Evolutionary conservation across 2,797 vertebrate genomes (phyloP).

Genomic region (Argyrosomus regius): DNA sequence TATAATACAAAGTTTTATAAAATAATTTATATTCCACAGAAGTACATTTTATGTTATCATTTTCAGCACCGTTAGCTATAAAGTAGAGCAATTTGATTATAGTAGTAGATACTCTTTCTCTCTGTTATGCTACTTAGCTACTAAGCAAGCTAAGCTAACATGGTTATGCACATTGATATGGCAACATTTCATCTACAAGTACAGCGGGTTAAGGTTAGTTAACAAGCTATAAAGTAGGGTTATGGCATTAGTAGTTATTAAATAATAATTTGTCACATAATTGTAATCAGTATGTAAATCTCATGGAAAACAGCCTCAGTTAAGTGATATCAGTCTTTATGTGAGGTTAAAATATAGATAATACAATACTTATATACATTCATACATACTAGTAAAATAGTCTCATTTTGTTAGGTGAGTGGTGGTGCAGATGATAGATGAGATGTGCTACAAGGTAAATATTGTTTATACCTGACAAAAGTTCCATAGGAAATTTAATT

Average conservation of each 20-base stretch:
- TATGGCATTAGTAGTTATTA: not conserved
- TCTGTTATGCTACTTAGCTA: not conserved
- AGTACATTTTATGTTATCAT: not conserved
- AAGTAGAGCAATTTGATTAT: not conserved
- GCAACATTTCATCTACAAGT: not conserved
- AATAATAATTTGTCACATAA: too few relatives aligned
- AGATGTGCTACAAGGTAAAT: not conserved
- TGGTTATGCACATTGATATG: not conserved
- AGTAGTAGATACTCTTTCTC: not conserved
- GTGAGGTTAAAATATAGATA: not conserved
- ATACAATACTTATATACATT: too few relatives aligned
- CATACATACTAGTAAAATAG: not conserved
- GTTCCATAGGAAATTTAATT: not conserved
- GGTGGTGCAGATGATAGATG: not conserved
- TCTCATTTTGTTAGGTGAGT: not conserved
- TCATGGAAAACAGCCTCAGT: not conserved
- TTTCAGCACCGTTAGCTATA: not conserved
- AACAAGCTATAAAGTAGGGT: not conserved
- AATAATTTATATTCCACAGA: not conserved
- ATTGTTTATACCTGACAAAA: not conserved
- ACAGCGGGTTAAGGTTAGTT: not conserved
- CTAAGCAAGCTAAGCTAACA: not conserved
- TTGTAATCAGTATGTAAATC: not conserved
- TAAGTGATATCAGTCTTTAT: not conserved
- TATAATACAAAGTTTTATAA: too few relatives aligned